These are phyloP conservation scores for Mesitornis unicolor DNA, from an alignment of 2,113 vertebrate species.

Conservation along the genomic window DNA sequence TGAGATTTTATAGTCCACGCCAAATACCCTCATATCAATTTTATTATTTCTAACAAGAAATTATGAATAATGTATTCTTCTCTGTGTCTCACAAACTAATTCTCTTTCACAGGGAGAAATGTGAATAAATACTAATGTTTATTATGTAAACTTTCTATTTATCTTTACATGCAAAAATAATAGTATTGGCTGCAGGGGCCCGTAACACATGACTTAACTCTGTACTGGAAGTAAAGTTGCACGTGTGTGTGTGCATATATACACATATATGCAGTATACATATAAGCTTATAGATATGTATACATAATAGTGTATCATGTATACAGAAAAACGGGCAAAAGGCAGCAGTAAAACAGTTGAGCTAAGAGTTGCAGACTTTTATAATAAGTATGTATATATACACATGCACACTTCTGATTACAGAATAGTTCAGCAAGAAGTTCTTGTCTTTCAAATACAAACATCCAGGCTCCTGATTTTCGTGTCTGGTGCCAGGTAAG, in stretches of 20 bases:
- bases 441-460: background rate
- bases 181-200: background rate
- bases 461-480: background rate
- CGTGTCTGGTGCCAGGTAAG: background rate
- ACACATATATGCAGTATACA: no score
- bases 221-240: background rate
- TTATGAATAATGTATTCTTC: conserved; percentile 46
- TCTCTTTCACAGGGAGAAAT: background rate
- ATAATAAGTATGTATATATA: no score
- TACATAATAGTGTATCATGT: background rate
- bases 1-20: conserved; percentile 39
- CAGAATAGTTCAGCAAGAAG: background rate
- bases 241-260: background rate
- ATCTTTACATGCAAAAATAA: background rate
- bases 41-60: conserved; percentile 35
- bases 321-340: background rate
- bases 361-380: background rate
- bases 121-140: background rate
- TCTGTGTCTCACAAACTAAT: conserved; percentile 39
- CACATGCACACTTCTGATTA: background rate
- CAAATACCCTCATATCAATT: conserved; percentile 13
- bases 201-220: background rate
- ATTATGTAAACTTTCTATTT: conserved; percentile 14
- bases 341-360: background rate
- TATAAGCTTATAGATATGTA: background rate